These are phyloP conservation scores for Ectropis crepuscularia DNA, from an alignment of 2,888 invertebrate species.

Conservation along the genomic window DNA sequence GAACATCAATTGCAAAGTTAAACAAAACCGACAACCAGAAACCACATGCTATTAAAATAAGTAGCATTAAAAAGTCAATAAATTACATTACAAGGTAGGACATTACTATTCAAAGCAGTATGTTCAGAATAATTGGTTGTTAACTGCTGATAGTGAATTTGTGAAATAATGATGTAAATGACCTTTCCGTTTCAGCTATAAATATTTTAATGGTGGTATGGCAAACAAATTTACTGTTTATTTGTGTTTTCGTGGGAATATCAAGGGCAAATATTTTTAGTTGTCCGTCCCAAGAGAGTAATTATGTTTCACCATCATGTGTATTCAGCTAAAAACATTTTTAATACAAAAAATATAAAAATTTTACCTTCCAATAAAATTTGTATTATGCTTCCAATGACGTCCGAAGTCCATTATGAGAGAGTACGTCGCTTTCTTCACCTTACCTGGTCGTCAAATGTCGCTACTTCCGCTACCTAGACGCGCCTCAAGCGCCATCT, in stretches of 20 bases:
- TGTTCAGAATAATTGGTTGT: slow-evolving; percentile 17
- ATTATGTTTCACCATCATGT: neutral
- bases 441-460: no score
- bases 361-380: no score
- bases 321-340: neutral
- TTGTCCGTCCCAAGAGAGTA: no score
- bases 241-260: no score
- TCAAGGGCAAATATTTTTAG: no score
- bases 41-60: neutral
- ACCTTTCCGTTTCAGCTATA: slow-evolving; percentile 24
- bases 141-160: slow-evolving; percentile 20
- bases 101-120: slow-evolving; percentile 9
- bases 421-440: no score
- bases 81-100: neutral
- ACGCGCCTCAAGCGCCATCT: no score
- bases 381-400: no score
- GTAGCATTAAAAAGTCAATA: neutral
- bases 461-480: no score
- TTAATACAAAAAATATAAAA: neutral
- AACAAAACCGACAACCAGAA: neutral
- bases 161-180: slow-evolving; percentile 21
- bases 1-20: neutral
- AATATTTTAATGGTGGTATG: slow-evolving; percentile 16
- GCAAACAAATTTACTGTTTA: slow-evolving; percentile 2
- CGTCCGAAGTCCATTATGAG: no score